Base-by-base conservation (phyloP, 2,113 vertebrate genomes). In the western clawed frog (Xenopus tropicalis) region DNA sequence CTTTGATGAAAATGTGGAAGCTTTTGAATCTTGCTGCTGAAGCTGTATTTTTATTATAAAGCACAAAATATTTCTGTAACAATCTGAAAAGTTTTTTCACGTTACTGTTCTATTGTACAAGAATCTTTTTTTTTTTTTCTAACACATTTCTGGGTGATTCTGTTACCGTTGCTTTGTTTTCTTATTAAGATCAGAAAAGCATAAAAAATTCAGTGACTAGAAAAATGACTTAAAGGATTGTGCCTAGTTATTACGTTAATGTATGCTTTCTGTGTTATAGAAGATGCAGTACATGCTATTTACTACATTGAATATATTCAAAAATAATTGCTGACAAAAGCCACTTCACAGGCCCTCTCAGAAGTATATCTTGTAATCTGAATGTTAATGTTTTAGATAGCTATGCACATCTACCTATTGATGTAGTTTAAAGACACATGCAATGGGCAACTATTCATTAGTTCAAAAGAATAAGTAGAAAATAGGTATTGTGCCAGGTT, bases 291-390 rank as follows among this genome's bases (percentile, higher is more conserved):
- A 81, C 85, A 79, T 78, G 77, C 76, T 84, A 84, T 82, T 88
- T 85, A 81, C 88, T 83, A 84, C 82, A 77, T 81, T 74, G 63
- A 84, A 87, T 86, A 85, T 86, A 81, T 86, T 85, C 84, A 83
- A 84, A 88, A 87, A 86, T 89, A 88, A 88, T 82, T 85, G 82
- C 82, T 86, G 85, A 81, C 79, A 87, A 84, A 85, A 82, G 79
- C 83, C 79, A 80, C 80, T 87, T 84, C 79, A 81, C 79, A 82
- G 76, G 82, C 84, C 88, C 75, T 86, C 77, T 84, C 77, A 79
- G 78, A 85, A 77, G 83, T 84, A 81, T 56, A 29, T 80, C 81
- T 82, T 85, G 72, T 85, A 86, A 87, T 85, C 78, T 85, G 85
- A 86, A 84, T 87, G 84, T 83, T 88, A 87, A 87, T 86, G 80